A percentile compares a stretch with the other conserved stretches of the same genome.
These are phyloP conservation scores for Lophochroa leadbeateri DNA, from an alignment of 2,113 vertebrate species.

Conservation along the genomic window DNA sequence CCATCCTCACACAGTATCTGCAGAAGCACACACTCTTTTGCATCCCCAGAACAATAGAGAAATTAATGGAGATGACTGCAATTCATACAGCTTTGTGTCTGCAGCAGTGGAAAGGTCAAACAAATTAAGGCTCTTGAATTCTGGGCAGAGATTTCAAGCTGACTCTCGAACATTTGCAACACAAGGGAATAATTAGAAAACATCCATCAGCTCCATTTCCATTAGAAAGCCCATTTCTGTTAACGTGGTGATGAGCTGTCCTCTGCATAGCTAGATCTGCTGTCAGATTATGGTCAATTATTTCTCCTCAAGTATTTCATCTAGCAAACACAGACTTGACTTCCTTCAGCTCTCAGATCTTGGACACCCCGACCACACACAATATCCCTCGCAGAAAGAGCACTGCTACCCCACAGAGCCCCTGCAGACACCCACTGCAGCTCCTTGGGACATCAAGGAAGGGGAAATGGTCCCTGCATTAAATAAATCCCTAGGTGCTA, in stretches of 20 bases:
- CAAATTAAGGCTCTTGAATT: conserved; percentile 65
- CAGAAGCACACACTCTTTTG: not conserved
- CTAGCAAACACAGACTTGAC: not conserved
- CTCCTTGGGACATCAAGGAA: not conserved
- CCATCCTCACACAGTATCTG: not conserved
- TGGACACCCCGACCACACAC: not conserved
- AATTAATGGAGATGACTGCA: conserved; percentile 56
- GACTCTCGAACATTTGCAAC: conserved; percentile 47
- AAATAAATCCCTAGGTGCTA: not conserved
- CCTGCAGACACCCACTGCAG: not conserved
- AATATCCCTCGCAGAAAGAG: not conserved
- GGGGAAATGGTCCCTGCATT: not conserved
- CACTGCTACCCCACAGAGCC: not conserved
- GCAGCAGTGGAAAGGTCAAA: conserved; percentile 67
- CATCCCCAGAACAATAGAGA: conserved; percentile 50
- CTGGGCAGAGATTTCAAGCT: conserved; percentile 61
- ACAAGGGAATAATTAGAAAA: conserved; percentile 68
- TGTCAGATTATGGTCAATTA: conserved; percentile 58
- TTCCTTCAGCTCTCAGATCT: conserved; percentile 18
- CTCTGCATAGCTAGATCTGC: conserved; percentile 47
- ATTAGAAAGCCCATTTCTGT: conserved; percentile 18
- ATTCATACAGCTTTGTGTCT: conserved; percentile 45
- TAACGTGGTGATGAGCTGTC: conserved; percentile 60
- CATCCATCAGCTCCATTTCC: conserved; percentile 67
- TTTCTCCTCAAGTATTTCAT: conserved; percentile 34